Evolutionary conservation across 2,797 vertebrate genomes (phyloP).

Genomic region (Fistularia commersonii): DNA sequence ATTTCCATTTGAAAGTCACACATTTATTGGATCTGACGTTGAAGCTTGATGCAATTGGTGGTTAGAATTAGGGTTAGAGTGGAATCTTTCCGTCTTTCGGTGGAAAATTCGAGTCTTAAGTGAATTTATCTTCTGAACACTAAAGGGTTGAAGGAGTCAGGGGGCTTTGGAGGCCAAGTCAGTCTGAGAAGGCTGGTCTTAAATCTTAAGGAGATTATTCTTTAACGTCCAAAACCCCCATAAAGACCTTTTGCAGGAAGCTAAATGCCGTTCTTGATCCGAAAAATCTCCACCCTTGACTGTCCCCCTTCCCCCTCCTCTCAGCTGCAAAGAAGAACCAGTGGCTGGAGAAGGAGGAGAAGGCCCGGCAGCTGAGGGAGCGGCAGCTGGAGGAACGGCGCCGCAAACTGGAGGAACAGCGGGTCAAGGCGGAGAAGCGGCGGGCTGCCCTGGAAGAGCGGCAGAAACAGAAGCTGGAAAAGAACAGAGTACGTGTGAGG

Average conservation of each 20-base stretch:
- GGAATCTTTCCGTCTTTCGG: too few relatives aligned
- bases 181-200: too few relatives aligned
- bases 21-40: slow-evolving; percentile 36
- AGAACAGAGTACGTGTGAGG: slow-evolving; percentile 87
- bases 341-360: slow-evolving; percentile 97
- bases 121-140: too few relatives aligned
- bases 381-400: slow-evolving; percentile 91
- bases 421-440: slow-evolving; percentile 87
- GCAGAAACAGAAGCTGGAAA: slow-evolving; percentile 92
- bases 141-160: too few relatives aligned
- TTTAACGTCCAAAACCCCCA: background rate
- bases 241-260: too few relatives aligned
- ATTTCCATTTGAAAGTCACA: slow-evolving; percentile 56
- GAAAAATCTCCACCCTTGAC: background rate
- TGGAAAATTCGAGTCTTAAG: slow-evolving; percentile 21
- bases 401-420: slow-evolving; percentile 86
- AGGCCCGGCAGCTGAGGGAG: slow-evolving; percentile 85
- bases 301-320: slow-evolving; percentile 8
- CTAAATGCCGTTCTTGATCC: background rate
- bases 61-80: slow-evolving; percentile 29
- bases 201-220: too few relatives aligned
- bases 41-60: slow-evolving; percentile 37
- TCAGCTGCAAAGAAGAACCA: slow-evolving; percentile 89
- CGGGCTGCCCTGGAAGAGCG: slow-evolving; percentile 86
- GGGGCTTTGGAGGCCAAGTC: too few relatives aligned